A percentile compares a stretch with the other conserved stretches of the same genome.
Evolutionary conservation across 2,888 invertebrate species (phyloP).

Genomic region (Yponomeuta plumbellus): DNA sequence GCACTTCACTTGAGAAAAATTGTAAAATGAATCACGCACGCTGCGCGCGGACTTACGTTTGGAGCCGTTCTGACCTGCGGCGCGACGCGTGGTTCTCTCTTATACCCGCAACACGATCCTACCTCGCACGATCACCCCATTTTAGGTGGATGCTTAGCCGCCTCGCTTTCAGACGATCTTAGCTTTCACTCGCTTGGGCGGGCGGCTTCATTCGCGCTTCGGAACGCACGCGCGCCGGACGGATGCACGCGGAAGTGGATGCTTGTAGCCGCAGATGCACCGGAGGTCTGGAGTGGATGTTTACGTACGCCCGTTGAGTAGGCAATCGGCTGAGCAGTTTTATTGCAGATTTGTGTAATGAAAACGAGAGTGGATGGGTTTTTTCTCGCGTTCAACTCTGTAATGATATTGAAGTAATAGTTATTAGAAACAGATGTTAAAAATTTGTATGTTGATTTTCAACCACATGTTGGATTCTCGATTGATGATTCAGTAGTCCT

Average conservation of each 20-base stretch:
- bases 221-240: not conserved
- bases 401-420: not conserved
- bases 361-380: not conserved
- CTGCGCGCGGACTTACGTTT: constrained; percentile 88
- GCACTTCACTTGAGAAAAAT: constrained; percentile 41
- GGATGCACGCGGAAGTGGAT: constrained; percentile 13
- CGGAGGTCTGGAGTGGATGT: constrained; percentile 6
- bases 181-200: constrained; percentile 66
- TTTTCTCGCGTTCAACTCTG: not conserved
- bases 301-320: constrained; percentile 10
- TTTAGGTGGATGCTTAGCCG: constrained; percentile 70
- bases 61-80: constrained; percentile 97
- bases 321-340: not conserved
- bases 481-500: not conserved
- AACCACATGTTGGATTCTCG: not conserved
- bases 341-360: not conserved
- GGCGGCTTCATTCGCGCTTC: constrained; percentile 33
- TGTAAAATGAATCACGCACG: constrained; percentile 25
- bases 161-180: constrained; percentile 70
- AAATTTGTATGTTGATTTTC: not conserved
- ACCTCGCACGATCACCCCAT: constrained; percentile 69
- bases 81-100: constrained; percentile 82
- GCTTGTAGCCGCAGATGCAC: constrained; percentile 6
- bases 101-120: constrained; percentile 90
- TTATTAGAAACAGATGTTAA: not conserved